Evolutionary conservation across 1,140 invertebrate species (phyloP).

Genomic region (Formica selysi): DNA sequence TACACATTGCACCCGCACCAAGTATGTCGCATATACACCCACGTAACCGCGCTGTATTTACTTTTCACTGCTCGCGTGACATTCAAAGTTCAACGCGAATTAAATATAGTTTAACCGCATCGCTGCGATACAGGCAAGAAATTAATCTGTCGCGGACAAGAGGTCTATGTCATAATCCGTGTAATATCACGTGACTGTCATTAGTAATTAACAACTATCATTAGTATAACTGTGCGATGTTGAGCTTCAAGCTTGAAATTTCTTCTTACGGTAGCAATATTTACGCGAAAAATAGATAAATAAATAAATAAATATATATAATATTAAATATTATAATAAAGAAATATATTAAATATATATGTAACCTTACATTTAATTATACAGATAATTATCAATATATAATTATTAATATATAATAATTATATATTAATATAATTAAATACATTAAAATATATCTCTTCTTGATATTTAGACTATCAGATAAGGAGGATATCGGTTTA

Average conservation of each 20-base stretch:
- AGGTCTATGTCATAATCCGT: neutral
- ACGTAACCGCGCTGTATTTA: constrained; percentile 37
- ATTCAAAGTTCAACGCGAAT: constrained; percentile 47
- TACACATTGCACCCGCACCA: neutral
- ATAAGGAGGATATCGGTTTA: neutral
- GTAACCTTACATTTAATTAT: no score
- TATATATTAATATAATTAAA: no score
- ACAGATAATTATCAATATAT: no score
- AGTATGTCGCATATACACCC: neutral
- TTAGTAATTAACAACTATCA: neutral
- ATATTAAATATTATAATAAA: no score
- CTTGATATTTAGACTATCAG: neutral
- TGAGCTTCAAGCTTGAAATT: neutral
- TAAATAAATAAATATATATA: no score
- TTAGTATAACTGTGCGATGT: neutral
- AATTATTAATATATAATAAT: no score
- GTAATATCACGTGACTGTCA: neutral
- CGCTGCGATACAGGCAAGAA: neutral
- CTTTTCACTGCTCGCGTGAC: constrained; percentile 3
- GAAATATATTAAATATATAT: no score
- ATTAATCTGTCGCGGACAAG: neutral
- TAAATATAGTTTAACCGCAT: constrained; percentile 9
- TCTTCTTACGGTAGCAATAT: neutral
- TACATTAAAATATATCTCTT: no score
- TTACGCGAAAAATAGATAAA: neutral